Evolutionary conservation across 2,113 vertebrate species (phyloP), one percentile per base, ranked within the genome.

Genomic region (Entelurus aequoreus): DNA sequence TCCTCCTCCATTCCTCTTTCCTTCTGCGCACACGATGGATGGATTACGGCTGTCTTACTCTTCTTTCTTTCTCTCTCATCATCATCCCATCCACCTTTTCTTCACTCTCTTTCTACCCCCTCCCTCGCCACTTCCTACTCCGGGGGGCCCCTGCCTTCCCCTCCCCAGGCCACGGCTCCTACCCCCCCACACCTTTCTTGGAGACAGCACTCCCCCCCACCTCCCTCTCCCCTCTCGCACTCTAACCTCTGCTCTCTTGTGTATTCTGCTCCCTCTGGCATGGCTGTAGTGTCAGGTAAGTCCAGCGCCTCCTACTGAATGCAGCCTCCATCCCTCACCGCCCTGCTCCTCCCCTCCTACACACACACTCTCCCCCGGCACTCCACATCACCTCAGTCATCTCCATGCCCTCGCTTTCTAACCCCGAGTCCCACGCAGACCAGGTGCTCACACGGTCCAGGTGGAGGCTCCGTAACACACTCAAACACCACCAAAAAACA

Each of bases 231-330:
- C 93, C 94, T 94, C 93, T 90, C 91, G 93, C 91, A 90, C 94
- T 95, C 94, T 98, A 97, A 98, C 91, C 92, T 95, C 90, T 98
- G 90, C 94, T 95, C 90, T 98, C 93, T 97, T 95, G 94, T 95
- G 93, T 95, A 95, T 94, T 97, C 93, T 95, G 94, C 94, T 98
- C 92, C 94, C 94, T 93, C 84, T 97, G 94, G 92, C 94, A 93
- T 96, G 94, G 91, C 92, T 94, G 90, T 98, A 98, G 95, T 90
- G 93, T 95, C 92, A 97, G 96, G 96, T 98, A 96, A 98, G 96
- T 94, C 64, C 75, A 90, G 84, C 89, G 85, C 77, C 88, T 72
- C 76, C 73, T 84, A 78, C 74, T 61, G 85, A 87, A 87, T 87
- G 85, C 79, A 75, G 65, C 82, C 38, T 14, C 15, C 54, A 3